Conservation (phyloP, 2,888 invertebrate species). For the Temnothorax unifasciatus region DNA sequence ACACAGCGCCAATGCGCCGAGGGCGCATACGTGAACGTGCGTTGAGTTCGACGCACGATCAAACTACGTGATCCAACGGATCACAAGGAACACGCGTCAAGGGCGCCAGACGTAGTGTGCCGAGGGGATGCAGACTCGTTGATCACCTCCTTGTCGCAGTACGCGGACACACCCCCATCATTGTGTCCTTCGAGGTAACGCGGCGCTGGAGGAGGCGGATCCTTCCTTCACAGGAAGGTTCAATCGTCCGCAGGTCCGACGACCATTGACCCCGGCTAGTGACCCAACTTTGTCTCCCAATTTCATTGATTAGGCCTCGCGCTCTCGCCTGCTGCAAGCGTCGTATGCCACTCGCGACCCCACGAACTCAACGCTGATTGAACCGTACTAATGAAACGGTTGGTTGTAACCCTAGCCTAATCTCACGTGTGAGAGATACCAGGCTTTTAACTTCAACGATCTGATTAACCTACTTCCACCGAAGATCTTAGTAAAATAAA, state of each 20-base stretch:
- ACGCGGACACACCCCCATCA: constrained; percentile 80
- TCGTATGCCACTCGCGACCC: constrained; percentile 71
- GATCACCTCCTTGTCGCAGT: constrained; percentile 72
- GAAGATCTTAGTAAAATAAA: not conserved
- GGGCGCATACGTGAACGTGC: constrained; percentile 57
- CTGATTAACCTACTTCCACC: not conserved
- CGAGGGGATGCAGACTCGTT: constrained; percentile 62
- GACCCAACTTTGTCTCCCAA: constrained; percentile 85
- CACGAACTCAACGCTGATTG: constrained; percentile 80
- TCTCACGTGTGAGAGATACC: constrained; percentile 78
- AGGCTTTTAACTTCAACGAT: constrained; percentile 18
- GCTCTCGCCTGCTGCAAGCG: constrained; percentile 73
- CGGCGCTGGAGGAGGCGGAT: constrained; percentile 42
- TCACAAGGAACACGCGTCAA: constrained; percentile 72
- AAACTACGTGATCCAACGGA: constrained; percentile 66
- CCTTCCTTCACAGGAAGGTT: constrained; percentile 67
- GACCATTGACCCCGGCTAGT: constrained; percentile 77
- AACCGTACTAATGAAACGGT: constrained; percentile 85
- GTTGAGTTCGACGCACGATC: constrained; percentile 67
- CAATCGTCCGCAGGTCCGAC: constrained; percentile 79
- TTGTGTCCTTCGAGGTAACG: constrained; percentile 76
- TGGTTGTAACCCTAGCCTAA: constrained; percentile 80
- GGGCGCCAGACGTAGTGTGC: constrained; percentile 71
- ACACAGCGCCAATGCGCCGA: constrained; percentile 46
- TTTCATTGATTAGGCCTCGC: constrained; percentile 85